Evolutionary conservation across 2,113 vertebrate genomes (phyloP), one percentile per base, ranked within the genome.

Genomic region (Muntiacus muntjak): DNA sequence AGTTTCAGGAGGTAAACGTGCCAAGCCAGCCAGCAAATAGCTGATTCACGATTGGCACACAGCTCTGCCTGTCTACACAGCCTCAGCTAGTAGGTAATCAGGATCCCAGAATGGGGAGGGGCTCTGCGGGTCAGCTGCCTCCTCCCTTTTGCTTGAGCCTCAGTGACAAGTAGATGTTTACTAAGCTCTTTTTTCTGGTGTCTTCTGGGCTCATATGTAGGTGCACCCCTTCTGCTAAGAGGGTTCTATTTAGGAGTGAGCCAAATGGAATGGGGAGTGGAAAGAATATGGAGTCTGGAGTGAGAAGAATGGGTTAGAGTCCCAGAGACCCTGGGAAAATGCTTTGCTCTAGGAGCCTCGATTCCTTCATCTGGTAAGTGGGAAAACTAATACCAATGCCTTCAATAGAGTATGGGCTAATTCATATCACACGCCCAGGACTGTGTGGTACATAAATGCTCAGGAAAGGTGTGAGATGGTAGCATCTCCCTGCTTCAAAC

Each of bases 61-160:
- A 19, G 23, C 62, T 71, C 84, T 57, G 67, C 76, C n/a, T 16
- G 16, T 86, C 58, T 64, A 43, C 36, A 21, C 9, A 76, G 88
- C 76, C 47, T 60, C 7, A 1, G 58, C 25, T 28, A 6, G 7
- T 14, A 11, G 17, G 45, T 12, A 21, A 4, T 9, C 50, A 17
- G 78, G 33, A 26, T 19, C 91, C 33, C 58, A 26, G 55, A 43
- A n/a, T 26, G 7, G 28, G 17, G 36, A 60, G 36, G n/a, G 23
- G 26, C 15, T 26, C 57, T 62, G 11, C 0, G 0, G 36, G 28
- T 1, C 78, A 9, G 6, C 23, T 71, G 23, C 28, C 26, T 36
- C 45, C 45, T 85, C 14, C 15, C 30, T 81, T 17, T 40, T 12
- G 14, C 71, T 28, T 2, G 36, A 83, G 50, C 9, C 43, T 58